Evolutionary conservation across 2,113 vertebrate species (phyloP).

Genomic region (Varanus salvator): DNA sequence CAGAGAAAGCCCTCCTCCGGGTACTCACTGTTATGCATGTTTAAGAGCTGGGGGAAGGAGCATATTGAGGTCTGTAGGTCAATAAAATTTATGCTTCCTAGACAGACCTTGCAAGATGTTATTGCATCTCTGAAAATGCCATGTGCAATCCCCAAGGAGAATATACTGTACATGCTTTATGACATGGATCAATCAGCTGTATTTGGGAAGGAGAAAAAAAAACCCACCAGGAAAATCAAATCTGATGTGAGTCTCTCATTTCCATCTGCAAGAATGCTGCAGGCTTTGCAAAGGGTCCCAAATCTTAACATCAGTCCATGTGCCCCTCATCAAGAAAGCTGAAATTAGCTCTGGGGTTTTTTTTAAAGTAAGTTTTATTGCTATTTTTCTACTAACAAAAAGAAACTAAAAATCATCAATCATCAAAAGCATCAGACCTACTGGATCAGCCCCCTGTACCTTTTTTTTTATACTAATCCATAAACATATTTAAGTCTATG

Average conservation of each 20-base stretch:
- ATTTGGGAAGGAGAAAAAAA: conserved; percentile 45
- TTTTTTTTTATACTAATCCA: too few relatives aligned
- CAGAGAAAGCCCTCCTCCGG: too few relatives aligned
- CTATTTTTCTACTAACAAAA: too few relatives aligned
- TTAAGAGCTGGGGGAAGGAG: conserved; percentile 14
- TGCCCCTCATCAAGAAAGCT: background rate
- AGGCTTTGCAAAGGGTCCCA: conserved; percentile 36
- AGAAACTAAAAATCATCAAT: too few relatives aligned
- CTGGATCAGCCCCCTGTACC: too few relatives aligned
- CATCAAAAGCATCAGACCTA: too few relatives aligned
- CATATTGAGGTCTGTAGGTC: conserved; percentile 51
- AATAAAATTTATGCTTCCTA: conserved; percentile 69
- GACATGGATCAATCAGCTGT: conserved; percentile 66
- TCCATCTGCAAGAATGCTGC: conserved; percentile 52
- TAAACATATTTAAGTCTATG: too few relatives aligned
- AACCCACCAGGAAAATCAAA: conserved; percentile 51
- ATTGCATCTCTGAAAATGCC: conserved; percentile 67
- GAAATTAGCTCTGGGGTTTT: background rate
- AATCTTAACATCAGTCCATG: conserved; percentile 11
- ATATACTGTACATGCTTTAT: conserved; percentile 64
- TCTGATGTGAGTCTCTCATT: conserved; percentile 51
- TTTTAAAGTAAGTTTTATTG: too few relatives aligned
- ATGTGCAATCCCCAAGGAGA: conserved; percentile 64
- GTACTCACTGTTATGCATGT: too few relatives aligned
- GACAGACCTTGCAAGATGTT: conserved; percentile 65